Percentiles rank a stretch among this genome's conserved stretches.
Conservation (phyloP, 2,888 invertebrate genomes). For the Drosophila dives region DNA sequence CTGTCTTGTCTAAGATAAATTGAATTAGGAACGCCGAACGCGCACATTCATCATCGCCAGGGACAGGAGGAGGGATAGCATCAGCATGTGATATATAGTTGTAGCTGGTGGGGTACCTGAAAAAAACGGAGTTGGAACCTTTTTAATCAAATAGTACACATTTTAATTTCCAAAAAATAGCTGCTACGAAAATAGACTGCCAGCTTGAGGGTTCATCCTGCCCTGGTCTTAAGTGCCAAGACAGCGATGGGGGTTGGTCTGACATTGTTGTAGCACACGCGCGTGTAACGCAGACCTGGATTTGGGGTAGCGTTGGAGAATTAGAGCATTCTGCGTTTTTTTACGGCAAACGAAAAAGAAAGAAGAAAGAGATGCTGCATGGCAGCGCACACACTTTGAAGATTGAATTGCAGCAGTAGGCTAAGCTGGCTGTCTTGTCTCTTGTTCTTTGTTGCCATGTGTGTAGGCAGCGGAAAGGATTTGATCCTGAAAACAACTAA, state of each 20-base stretch:
- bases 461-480: conserved; percentile 71
- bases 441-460: conserved; percentile 42
- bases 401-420: conserved; percentile 31
- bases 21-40: conserved; percentile 76
- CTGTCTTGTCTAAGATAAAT: conserved; percentile 80
- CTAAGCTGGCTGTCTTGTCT: conserved; percentile 44
- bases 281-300: conserved; percentile 19
- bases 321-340: conserved; percentile 45
- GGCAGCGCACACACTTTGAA: conserved; percentile 55
- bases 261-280: conserved; percentile 47
- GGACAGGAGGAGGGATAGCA: conserved; percentile 6
- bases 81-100: conserved; percentile 67
- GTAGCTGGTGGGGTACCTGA: conserved; percentile 35
- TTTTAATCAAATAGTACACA: conserved; percentile 72
- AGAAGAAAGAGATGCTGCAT: conserved; percentile 44
- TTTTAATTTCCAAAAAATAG: conserved; percentile 73
- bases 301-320: conserved; percentile 29
- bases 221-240: conserved; percentile 47
- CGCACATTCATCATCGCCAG: conserved; percentile 74
- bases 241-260: conserved; percentile 26
- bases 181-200: conserved; percentile 53
- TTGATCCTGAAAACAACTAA: conserved; percentile 52
- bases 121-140: conserved; percentile 60
- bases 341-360: conserved; percentile 29
- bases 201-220: conserved; percentile 33